Evolutionary conservation across 2,113 vertebrate species (phyloP).

Genomic region (Chamaea fasciata): DNA sequence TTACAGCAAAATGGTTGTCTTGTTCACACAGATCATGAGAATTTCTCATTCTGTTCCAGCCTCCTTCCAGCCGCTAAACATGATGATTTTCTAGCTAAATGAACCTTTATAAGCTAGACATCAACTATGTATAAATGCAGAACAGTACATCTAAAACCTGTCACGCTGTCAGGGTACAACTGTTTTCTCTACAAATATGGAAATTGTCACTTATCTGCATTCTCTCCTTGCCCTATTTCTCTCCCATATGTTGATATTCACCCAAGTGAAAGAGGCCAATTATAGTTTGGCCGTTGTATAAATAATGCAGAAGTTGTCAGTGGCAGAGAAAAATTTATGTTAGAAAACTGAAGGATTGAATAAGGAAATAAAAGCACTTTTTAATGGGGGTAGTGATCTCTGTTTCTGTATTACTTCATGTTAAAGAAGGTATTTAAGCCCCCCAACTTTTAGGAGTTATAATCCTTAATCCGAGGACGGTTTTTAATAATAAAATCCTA

Average conservation of each 20-base stretch:
- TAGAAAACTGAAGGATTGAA: neutral
- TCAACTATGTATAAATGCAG: constrained; percentile 3
- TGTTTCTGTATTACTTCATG: neutral
- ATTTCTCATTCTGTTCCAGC: constrained; percentile 1
- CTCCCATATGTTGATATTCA: constrained; percentile 11
- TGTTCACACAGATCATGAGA: neutral
- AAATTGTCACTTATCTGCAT: constrained; percentile 13
- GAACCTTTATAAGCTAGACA: constrained; percentile 12
- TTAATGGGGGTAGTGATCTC: neutral
- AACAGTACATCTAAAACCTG: neutral
- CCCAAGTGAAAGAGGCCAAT: constrained; percentile 37
- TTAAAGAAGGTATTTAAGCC: neutral
- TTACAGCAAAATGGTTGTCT: neutral
- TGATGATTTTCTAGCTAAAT: constrained; percentile 5
- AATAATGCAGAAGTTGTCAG: constrained; percentile 37
- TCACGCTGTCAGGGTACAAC: neutral
- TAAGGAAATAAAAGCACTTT: neutral
- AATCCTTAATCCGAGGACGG: neutral
- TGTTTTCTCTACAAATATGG: neutral
- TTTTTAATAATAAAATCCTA: neutral
- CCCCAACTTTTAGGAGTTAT: neutral
- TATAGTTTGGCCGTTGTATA: neutral
- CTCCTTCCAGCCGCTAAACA: neutral
- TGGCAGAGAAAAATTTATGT: neutral
- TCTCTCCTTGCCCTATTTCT: neutral